Percentiles rank a stretch among this genome's conserved stretches.
These are phyloP conservation scores for Phallusia fumigata DNA, from an alignment of 23 tunicate species.

Conservation along the genomic window DNA sequence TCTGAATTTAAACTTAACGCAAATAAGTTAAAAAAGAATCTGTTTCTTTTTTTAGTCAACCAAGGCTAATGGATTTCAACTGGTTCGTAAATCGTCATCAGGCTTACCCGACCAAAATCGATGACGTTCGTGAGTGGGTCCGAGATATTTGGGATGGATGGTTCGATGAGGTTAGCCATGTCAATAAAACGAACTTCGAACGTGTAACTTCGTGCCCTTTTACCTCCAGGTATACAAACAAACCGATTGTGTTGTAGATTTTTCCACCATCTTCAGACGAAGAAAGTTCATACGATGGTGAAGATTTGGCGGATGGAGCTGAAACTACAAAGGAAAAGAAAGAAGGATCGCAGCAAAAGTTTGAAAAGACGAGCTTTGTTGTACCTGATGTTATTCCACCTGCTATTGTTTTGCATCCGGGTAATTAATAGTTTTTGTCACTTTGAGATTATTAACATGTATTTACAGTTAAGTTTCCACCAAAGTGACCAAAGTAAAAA, in stretches of 20 bases:
- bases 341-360: conserved; percentile 17
- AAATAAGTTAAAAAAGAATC: too few relatives aligned
- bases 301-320: neutral
- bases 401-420: conserved; percentile 4
- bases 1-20: too few relatives aligned
- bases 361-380: conserved; percentile 12
- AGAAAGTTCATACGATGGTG: conserved; percentile 36
- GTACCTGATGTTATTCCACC: conserved; percentile 46
- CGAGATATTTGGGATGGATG: conserved; percentile 92
- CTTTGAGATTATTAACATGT: too few relatives aligned
- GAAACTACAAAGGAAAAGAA: conserved; percentile 10
- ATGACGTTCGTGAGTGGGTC: conserved; percentile 89
- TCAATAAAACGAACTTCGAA: neutral
- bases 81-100: conserved; percentile 64
- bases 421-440: too few relatives aligned
- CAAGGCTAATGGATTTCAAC: conserved; percentile 47
- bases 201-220: too few relatives aligned
- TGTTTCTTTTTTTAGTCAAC: conserved; percentile 31
- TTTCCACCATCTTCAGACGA: conserved; percentile 60
- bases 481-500: too few relatives aligned
- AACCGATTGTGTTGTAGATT: neutral
- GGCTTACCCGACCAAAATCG: conserved; percentile 23
- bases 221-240: too few relatives aligned
- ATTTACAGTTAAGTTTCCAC: too few relatives aligned
- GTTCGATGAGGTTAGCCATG: conserved; percentile 79